Percentiles rank a stretch among this genome's conserved stretches.
phyloP scores from a whole-genome alignment of 2,113 vertebrate genomes.

The Dasypus novemcinctus region DNA sequence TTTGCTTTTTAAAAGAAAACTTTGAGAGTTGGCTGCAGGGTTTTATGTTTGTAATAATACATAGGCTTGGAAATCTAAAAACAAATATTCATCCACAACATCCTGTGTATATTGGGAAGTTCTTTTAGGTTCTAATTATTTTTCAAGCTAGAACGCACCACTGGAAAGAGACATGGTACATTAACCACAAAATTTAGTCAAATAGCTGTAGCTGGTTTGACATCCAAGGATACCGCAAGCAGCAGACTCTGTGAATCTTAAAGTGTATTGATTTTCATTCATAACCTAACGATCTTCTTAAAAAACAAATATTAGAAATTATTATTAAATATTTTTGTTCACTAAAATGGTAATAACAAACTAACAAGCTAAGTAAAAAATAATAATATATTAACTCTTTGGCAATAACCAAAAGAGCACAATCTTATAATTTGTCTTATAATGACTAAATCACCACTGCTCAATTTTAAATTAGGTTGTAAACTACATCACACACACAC shows the following conservation, averaged over 20 bases:
- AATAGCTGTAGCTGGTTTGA: not conserved
- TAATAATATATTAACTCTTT: slow-evolving; percentile 10
- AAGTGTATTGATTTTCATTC: not conserved
- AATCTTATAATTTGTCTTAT: not conserved
- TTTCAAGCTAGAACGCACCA: not conserved
- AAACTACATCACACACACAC: not conserved
- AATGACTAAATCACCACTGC: not conserved
- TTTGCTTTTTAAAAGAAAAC: not conserved
- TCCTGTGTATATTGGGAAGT: not conserved
- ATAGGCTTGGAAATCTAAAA: not conserved
- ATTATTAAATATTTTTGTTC: not conserved
- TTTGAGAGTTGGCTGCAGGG: not conserved
- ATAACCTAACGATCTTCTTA: not conserved
- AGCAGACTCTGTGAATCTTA: not conserved
- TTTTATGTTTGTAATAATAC: not conserved
- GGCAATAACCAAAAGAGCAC: not conserved
- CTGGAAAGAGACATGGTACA: not conserved
- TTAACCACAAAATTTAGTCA: not conserved
- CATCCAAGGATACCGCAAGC: not conserved
- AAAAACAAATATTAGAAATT: slow-evolving; percentile 5
- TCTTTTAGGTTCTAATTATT: not conserved
- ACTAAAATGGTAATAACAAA: slow-evolving; percentile 21
- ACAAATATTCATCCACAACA: not conserved
- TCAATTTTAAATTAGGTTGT: not conserved
- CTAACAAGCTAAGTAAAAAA: not conserved